phyloP scores from a whole-genome alignment of 2,797 vertebrate genomes.

The Oreonectes daqikongensis region DNA sequence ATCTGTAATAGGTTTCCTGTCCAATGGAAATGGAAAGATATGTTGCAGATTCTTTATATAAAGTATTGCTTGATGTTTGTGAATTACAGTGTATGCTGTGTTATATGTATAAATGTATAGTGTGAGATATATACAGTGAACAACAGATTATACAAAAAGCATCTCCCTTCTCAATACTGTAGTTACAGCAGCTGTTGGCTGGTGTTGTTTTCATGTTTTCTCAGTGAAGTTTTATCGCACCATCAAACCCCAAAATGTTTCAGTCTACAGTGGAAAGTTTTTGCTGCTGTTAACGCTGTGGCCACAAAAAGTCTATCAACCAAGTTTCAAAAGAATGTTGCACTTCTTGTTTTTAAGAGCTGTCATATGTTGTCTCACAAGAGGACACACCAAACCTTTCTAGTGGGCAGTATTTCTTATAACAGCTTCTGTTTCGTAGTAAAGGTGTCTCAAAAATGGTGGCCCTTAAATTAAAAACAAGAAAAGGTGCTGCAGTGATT shows the following conservation, averaged over 20 bases:
- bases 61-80: too few relatives aligned
- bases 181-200: background rate
- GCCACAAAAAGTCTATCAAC: background rate
- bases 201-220: background rate
- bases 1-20: conserved; percentile 19
- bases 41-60: too few relatives aligned
- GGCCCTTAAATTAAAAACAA: background rate
- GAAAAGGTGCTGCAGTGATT: background rate
- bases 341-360: too few relatives aligned
- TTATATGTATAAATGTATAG: too few relatives aligned
- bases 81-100: too few relatives aligned
- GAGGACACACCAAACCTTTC: background rate
- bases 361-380: too few relatives aligned
- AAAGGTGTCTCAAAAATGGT: background rate
- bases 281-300: background rate
- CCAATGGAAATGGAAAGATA: background rate
- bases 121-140: too few relatives aligned
- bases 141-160: too few relatives aligned
- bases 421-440: background rate
- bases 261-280: background rate
- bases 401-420: background rate
- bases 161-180: background rate
- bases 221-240: background rate
- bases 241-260: background rate
- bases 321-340: background rate